Base-by-base conservation (phyloP, 23 tunicate species). In the Trididemnum clinides region DNA sequence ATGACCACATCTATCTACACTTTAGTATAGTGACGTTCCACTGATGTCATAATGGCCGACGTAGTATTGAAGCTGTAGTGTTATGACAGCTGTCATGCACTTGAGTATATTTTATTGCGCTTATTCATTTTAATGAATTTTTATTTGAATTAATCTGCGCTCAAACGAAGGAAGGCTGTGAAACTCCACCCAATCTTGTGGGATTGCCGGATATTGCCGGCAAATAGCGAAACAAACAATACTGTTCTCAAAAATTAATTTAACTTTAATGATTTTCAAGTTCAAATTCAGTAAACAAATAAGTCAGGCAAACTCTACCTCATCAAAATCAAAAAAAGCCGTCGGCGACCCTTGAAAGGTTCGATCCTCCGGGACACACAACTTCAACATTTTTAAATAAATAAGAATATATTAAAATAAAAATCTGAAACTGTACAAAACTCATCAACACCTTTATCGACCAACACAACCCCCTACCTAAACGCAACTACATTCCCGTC, bases 281-380 rank as follows among this genome's bases (percentile, higher is more conserved):
- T 62, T 22, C n/a, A 62, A 62, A 62, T 23, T 5, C 6, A 62
- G n/a, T 18, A 18, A 18, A 62, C 6, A 21, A 20, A 62, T 22
- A 23, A 62, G n/a, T 10, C 49, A n/a, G 50, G 2, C 27, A 22
- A 1, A 0, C 6, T 1, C 22, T 80, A 83, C 87, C 87, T 83
- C 87, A 26, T 83, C 87, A 70, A 83, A 71, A 70, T 83, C 87
- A 44, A 83, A 83, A 71, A 83, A 83, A 2, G 87, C 29, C 6
- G 50, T 19, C 33, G 87, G 87, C 21, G 87, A 83, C 21, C 31
- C 49, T 19, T 72, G 15, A 37, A 85, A 57, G 0, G 50, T 33
- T 39, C 82, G 64, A 26, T 85, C 88, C 33, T 85, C 88, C 4
- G 88, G 88, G 36, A 85, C 26, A 35, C 88, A 85, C 59, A 85